Conservation (phyloP, 2,888 invertebrate genomes). For the Beris chalybata region DNA sequence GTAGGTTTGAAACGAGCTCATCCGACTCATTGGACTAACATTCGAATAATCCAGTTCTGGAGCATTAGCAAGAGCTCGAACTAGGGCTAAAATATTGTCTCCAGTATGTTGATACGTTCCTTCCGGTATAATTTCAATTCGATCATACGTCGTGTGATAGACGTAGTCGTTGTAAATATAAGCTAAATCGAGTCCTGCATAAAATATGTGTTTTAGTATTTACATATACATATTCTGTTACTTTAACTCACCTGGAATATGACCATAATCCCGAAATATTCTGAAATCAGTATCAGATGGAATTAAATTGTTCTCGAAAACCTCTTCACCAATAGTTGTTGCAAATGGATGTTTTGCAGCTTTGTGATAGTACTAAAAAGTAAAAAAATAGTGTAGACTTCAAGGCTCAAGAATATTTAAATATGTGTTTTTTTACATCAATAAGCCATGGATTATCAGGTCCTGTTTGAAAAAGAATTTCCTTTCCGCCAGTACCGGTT, state of each 20-base stretch:
- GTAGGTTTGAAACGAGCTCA: not conserved
- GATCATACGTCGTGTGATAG: slow-evolving; percentile 76
- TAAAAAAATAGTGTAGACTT: not conserved
- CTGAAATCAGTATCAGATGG: slow-evolving; percentile 72
- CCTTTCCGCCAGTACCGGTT: slow-evolving; percentile 89
- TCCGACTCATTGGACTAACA: slow-evolving; percentile 41
- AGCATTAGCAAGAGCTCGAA: slow-evolving; percentile 58
- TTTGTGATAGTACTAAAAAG: slow-evolving; percentile 54
- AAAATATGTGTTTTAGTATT: not conserved
- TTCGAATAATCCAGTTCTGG: slow-evolving; percentile 49
- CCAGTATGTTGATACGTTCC: slow-evolving; percentile 76
- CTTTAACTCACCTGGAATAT: slow-evolving; percentile 60
- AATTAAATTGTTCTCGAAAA: slow-evolving; percentile 67
- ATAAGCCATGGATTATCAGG: slow-evolving; percentile 72
- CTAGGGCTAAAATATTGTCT: slow-evolving; percentile 66
- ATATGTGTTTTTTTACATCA: slow-evolving; percentile 51
- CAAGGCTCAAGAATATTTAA: too few relatives aligned
- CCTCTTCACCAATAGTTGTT: slow-evolving; percentile 62
- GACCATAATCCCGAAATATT: slow-evolving; percentile 68
- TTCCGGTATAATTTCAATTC: slow-evolving; percentile 61
- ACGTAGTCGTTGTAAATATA: slow-evolving; percentile 75
- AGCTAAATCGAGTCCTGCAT: slow-evolving; percentile 73
- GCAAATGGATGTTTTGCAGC: slow-evolving; percentile 65
- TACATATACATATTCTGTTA: too few relatives aligned
- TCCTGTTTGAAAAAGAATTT: slow-evolving; percentile 86